phyloP scores from a whole-genome alignment of 2,888 invertebrate species.

The Steinernema scapterisci region DNA sequence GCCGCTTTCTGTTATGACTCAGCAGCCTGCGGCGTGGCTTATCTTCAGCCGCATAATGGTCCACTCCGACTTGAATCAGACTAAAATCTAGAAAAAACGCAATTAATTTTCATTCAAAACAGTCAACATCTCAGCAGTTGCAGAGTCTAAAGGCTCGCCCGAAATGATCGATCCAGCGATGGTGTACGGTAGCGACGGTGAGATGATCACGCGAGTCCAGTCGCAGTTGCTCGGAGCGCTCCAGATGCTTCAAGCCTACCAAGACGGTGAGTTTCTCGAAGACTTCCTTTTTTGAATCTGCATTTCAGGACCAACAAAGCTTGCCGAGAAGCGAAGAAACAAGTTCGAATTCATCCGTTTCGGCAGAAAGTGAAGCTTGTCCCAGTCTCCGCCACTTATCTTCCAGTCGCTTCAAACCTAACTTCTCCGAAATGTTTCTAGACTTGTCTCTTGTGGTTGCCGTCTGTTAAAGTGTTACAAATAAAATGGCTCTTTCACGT shows the following conservation, averaged over 20 bases:
- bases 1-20: too few species aligned
- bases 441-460: conserved; percentile 24
- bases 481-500: conserved; percentile 21
- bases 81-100: not conserved
- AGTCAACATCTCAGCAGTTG: not conserved
- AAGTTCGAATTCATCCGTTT: conserved; percentile 68
- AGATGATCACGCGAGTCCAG: conserved; percentile 43
- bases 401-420: not conserved
- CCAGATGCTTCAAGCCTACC: conserved; percentile 53
- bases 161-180: conserved; percentile 39
- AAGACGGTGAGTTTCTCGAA: conserved; percentile 45
- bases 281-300: not conserved
- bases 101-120: not conserved
- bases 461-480: conserved; percentile 17
- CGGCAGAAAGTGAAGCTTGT: conserved; percentile 41
- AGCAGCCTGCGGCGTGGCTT: too few species aligned
- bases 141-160: conserved; percentile 35
- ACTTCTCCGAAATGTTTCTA: not conserved
- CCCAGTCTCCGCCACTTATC: not conserved
- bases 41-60: too few species aligned
- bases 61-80: too few species aligned
- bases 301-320: conserved; percentile 41
- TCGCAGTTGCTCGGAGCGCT: conserved; percentile 48
- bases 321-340: conserved; percentile 66
- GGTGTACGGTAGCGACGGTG: conserved; percentile 38